Evolutionary conservation across 2,113 vertebrate species (phyloP).

Genomic region (Passerina amoena): DNA sequence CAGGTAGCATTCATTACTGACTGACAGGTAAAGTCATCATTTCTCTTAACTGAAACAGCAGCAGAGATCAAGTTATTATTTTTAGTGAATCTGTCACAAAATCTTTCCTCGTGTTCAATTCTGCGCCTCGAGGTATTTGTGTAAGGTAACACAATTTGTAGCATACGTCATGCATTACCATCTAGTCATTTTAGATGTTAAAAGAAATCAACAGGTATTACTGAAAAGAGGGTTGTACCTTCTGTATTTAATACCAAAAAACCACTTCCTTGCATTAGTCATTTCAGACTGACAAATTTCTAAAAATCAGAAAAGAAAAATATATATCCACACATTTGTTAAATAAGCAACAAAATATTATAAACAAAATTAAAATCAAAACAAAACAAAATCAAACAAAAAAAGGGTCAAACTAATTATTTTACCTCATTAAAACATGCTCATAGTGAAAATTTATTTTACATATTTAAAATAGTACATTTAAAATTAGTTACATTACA

Average conservation of each 20-base stretch:
- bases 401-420: constrained; percentile 70
- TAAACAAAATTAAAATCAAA: constrained; percentile 28
- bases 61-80: not conserved
- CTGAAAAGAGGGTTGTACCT: constrained; percentile 62
- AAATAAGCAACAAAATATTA: constrained; percentile 69
- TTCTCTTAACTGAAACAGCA: not conserved
- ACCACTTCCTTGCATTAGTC: constrained; percentile 57
- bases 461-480: constrained; percentile 99
- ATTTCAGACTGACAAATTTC: constrained; percentile 64
- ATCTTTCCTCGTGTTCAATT: not conserved
- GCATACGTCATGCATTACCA: not conserved
- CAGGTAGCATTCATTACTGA: not conserved
- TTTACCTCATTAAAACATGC: constrained; percentile 89
- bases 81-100: constrained; percentile 2
- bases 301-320: constrained; percentile 69
- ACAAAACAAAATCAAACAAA: not conserved
- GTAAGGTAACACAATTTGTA: not conserved
- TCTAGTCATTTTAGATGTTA: constrained; percentile 20
- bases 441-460: constrained; percentile 96
- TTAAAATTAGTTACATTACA: constrained; percentile 96
- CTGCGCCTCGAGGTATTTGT: accelerated
- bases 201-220: constrained; percentile 60
- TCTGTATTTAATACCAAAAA: constrained; percentile 71
- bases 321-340: constrained; percentile 70
- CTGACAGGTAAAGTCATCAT: not conserved